phyloP scores from a whole-genome alignment of 2,888 invertebrate genomes.

The Cryptus armator region DNA sequence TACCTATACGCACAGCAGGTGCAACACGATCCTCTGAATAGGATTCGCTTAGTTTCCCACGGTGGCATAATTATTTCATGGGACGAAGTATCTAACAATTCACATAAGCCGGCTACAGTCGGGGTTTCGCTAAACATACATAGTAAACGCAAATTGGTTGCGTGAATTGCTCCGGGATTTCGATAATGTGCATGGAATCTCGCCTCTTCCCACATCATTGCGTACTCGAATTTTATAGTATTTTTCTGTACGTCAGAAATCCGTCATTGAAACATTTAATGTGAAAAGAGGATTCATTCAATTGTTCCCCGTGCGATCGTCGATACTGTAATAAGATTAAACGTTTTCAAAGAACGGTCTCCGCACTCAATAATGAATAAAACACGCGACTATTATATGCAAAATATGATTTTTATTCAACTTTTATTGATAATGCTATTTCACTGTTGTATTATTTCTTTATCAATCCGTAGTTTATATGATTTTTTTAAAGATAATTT shows the following conservation, averaged over 20 bases:
- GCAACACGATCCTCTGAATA: neutral
- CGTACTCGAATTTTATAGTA: neutral
- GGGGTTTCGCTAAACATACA: neutral
- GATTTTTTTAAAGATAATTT: neutral
- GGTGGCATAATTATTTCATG: conserved; percentile 37
- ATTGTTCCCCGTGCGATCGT: neutral
- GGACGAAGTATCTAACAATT: conserved; percentile 33
- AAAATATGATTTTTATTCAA: no score
- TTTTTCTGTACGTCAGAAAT: neutral
- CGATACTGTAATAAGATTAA: neutral
- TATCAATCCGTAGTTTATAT: no score
- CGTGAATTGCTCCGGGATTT: conserved; percentile 11
- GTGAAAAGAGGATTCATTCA: neutral
- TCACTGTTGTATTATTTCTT: no score
- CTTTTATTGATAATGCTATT: no score
- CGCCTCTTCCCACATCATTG: conserved; percentile 1
- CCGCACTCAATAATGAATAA: no score
- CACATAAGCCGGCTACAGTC: conserved; percentile 12
- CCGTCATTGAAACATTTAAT: neutral
- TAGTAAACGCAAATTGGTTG: conserved; percentile 38
- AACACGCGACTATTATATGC: no score
- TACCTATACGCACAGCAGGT: neutral
- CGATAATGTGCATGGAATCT: conserved; percentile 25
- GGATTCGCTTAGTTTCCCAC: conserved; percentile 12
- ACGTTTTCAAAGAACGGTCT: no score